Conservation (phyloP, 2,113 vertebrate genomes). For the Pachycephala philippinensis region DNA sequence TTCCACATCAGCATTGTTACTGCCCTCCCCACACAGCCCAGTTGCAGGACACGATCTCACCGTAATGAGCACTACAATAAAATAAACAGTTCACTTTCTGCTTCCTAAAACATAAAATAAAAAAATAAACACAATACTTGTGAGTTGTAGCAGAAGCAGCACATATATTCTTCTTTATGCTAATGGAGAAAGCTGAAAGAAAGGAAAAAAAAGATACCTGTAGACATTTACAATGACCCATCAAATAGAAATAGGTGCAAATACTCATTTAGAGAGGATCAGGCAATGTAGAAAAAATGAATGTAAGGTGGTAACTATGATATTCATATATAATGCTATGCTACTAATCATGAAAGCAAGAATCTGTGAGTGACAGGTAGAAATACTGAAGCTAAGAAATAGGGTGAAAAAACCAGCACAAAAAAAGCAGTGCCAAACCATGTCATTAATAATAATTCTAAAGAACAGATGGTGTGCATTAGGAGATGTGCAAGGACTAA, state of each 20-base stretch:
- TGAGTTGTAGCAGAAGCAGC: neutral
- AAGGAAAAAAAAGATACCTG: neutral
- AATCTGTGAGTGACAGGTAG: neutral
- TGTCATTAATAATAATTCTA: neutral
- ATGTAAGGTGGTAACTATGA: neutral
- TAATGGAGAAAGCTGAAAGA: neutral
- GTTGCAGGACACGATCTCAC: neutral
- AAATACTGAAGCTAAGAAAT: neutral
- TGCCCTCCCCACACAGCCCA: neutral
- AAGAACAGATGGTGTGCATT: neutral
- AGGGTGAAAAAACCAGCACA: neutral
- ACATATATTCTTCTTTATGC: neutral
- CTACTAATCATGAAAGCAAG: neutral
- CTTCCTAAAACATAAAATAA: neutral
- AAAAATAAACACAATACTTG: neutral
- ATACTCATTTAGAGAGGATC: neutral
- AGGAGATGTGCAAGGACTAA: neutral
- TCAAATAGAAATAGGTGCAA: neutral
- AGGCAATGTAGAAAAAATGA: neutral
- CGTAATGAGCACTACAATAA: neutral
- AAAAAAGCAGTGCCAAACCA: neutral
- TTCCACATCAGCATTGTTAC: neutral
- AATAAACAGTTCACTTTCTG: neutral
- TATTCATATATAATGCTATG: neutral
- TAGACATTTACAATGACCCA: neutral